A percentile compares a stretch with the other conserved stretches of the same genome.
Evolutionary conservation across 2,797 vertebrate genomes (phyloP).

Genomic region (Ctenopoma kingsleyae): DNA sequence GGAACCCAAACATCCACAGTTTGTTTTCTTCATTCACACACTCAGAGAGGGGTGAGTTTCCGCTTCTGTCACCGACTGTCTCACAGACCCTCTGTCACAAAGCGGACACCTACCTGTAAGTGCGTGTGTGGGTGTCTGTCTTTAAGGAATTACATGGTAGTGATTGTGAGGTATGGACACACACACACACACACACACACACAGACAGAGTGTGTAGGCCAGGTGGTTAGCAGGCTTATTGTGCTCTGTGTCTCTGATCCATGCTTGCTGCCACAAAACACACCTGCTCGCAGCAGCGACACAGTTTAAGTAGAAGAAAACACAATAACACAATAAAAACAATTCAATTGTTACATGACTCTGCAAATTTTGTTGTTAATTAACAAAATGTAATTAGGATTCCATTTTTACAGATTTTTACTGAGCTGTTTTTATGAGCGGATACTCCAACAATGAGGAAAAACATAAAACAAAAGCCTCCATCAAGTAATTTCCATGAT

Average conservation of each 20-base stretch:
- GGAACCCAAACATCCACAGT: slow-evolving; percentile 58
- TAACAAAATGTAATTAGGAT: background rate
- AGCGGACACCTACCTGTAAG: background rate
- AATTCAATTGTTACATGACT: too few relatives aligned
- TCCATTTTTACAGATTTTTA: background rate
- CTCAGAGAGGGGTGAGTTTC: slow-evolving; percentile 34
- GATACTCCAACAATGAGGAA: background rate
- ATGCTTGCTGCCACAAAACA: slow-evolving; percentile 20
- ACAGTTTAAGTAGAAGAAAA: background rate
- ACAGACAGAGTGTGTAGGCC: background rate
- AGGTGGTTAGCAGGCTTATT: slow-evolving; percentile 4
- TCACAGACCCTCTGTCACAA: background rate
- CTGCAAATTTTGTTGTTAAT: too few relatives aligned
- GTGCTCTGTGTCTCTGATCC: background rate
- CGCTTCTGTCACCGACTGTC: slow-evolving; percentile 21
- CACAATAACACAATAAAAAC: too few relatives aligned
- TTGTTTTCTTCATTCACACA: slow-evolving; percentile 30
- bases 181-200: background rate
- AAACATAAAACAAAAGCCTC: slow-evolving; percentile 5
- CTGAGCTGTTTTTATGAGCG: background rate
- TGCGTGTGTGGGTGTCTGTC: slow-evolving; percentile 1
- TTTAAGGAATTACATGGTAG: slow-evolving; percentile 17
- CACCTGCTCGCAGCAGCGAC: slow-evolving; percentile 51
- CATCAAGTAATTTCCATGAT: background rate
- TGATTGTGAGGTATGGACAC: slow-evolving; percentile 25